These are phyloP conservation scores for Kryptolebias marmoratus DNA, from an alignment of 2,113 vertebrate species.

Conservation along the genomic window DNA sequence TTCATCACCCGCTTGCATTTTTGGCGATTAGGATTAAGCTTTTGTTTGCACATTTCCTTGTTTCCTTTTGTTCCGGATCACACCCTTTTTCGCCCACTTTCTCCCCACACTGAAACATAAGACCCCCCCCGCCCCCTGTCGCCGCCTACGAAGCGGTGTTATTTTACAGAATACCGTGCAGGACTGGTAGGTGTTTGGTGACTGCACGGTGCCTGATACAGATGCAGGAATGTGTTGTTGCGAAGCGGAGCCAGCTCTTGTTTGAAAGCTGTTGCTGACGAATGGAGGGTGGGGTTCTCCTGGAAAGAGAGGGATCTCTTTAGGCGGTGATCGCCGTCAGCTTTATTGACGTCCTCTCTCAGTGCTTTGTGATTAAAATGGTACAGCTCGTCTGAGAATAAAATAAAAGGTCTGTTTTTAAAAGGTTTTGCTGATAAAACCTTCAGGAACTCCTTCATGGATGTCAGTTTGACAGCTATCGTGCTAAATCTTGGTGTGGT, in stretches of 20 bases:
- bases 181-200: slow-evolving; percentile 15
- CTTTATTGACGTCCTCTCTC: background rate
- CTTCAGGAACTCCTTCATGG: background rate
- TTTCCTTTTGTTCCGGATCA: slow-evolving; percentile 21
- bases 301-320: background rate
- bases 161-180: slow-evolving; percentile 42
- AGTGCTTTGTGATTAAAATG: background rate
- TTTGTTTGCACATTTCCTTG: background rate
- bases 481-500: no score
- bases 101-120: slow-evolving; percentile 25
- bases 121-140: slow-evolving; percentile 3
- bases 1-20: no score
- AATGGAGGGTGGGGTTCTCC: slow-evolving; percentile 12
- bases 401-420: background rate
- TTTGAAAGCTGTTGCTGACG: slow-evolving; percentile 40
- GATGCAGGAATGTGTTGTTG: slow-evolving; percentile 31
- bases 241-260: slow-evolving; percentile 29
- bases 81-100: slow-evolving; percentile 17
- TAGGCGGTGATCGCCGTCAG: slow-evolving; percentile 9
- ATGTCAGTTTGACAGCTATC: no score
- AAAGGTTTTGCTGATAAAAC: background rate
- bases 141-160: slow-evolving; percentile 42
- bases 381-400: background rate
- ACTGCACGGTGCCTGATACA: slow-evolving; percentile 7
- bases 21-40: background rate